Evolutionary conservation across 2,888 invertebrate species (phyloP), one percentile per base, ranked within the genome.

Genomic region (Cancer borealis): DNA sequence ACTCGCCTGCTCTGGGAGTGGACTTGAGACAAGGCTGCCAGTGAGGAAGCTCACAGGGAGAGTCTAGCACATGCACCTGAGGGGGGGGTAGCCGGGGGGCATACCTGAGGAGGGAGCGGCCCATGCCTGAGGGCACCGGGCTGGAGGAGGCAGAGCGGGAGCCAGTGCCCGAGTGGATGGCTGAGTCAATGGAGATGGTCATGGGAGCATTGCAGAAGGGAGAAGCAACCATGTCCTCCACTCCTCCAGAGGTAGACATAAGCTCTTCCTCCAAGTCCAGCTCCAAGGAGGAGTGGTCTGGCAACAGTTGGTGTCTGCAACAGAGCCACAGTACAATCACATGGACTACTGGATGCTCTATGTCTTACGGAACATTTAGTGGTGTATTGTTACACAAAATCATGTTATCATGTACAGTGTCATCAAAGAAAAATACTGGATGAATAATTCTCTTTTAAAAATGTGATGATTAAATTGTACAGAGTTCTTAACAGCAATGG

Each of bases 221-320:
- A 45, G 93, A 66, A n/a, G 90, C 92, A 73, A 39, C 79, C 17
- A 26, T 88, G n/a, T 92, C 94, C 17, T 92, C 47, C 73, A 88
- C 17, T 39, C 79, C 92, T 26, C 60, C 92, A 30, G 94, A 10
- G 14, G 93, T 47, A 47, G 90, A 91, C 89, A 73, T 88, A 4
- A 95, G 93, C 60, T 95, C 95, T 92, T 95, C 92, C 88, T 95
- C 95, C 49, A 95, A 87, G 91, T 95, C 95, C 89, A 95, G 88
- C 92, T 95, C 95, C 90, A 95, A 46, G n/a, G 95, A 95, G 26
- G 95, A 95, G 92, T 95, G 95, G 47, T 95, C 95, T 26, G 95
- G 95, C 30, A 95, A 79, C 73, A 95, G 88, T 91, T 95, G 95
- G 39, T 93, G 93, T 39, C 95, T 95, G 95, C 17, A 91, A 89